Base-by-base conservation (phyloP, 2,888 invertebrate genomes). In the Tryphoninae sp. region DNA sequence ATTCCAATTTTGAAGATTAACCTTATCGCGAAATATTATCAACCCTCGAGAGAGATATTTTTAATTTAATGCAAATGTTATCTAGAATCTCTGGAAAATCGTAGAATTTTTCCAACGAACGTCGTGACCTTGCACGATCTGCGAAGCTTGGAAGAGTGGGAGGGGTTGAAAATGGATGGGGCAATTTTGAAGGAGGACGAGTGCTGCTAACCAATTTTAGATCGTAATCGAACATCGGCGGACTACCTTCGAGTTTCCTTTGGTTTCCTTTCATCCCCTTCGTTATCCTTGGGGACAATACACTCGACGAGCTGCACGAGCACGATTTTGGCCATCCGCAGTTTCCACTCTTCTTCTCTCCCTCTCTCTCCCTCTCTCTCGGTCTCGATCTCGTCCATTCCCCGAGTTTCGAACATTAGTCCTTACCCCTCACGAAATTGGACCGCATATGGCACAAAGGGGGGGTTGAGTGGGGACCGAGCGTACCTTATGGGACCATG, bases 391-490 rank as follows among this genome's bases (percentile, higher is more conserved):
- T 26, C 59, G 26, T 40, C n/a, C 23, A 23, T 23, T 55, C 13
- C 8, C 42, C 58, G 23, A 77, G 59, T 58, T 22, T 26, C 49
- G 51, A 58, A 23, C 67, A 23, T 74, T 68, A 68, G 77, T 74
- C 62, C 69, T 74, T 74, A 69, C 64, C 69, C 69, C n/a, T 19
- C 22, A 62, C 58, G 65, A 49, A 78, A 81, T 81, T 78, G 74
- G 69, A 78, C 69, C 69, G 42, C 55, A 55, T n/a, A 67, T 49
- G 33, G 69, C 51, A 55, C 72, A 78, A 77, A 67, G 51, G 23
- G 23, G 23, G n/a, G 61, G 59, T 73, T 26, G 33, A 33, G 42
- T 64, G n/a, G 49, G 23, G 58, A 42, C 19, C 55, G 26, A 11
- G 4, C 26, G 2, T 55, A 72, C 71, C 62, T 65, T 67, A 61